phyloP scores from a whole-genome alignment of 1,140 invertebrate genomes.

The Cryptotermes secundus region DNA sequence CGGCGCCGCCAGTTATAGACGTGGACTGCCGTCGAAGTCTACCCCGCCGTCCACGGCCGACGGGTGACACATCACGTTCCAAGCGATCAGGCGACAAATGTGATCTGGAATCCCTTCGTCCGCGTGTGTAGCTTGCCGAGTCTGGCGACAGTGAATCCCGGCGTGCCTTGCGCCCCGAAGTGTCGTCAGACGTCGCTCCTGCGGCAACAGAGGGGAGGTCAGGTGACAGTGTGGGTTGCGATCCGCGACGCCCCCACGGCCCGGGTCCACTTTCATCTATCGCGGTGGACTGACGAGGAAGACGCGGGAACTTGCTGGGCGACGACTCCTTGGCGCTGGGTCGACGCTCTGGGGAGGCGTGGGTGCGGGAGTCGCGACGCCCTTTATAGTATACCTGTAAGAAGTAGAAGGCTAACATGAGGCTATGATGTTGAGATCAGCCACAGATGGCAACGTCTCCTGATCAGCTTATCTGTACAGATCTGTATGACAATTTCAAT shows the following conservation, averaged over 20 bases:
- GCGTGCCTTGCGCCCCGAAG: slow-evolving; percentile 67
- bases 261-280: slow-evolving; percentile 75
- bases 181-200: slow-evolving; percentile 44
- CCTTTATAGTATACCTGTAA: slow-evolving; percentile 45
- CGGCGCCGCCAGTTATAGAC: slow-evolving; percentile 50
- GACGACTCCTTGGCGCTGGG: slow-evolving; percentile 55
- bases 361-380: slow-evolving; percentile 65
- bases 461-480: too few relatives aligned
- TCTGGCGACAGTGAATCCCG: slow-evolving; percentile 85
- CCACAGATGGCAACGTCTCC: too few relatives aligned
- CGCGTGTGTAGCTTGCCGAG: slow-evolving; percentile 58
- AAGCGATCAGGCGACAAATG: slow-evolving; percentile 72
- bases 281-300: slow-evolving; percentile 82
- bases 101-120: slow-evolving; percentile 46
- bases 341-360: slow-evolving; percentile 52
- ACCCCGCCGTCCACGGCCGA: slow-evolving; percentile 50
- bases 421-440: neutral
- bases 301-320: slow-evolving; percentile 64
- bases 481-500: too few relatives aligned
- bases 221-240: slow-evolving; percentile 79
- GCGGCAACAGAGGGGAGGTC: slow-evolving; percentile 60
- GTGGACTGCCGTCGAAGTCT: slow-evolving; percentile 77
- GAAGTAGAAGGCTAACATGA: neutral
- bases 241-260: slow-evolving; percentile 61
- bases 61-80: slow-evolving; percentile 41